Percentiles rank a stretch among this genome's conserved stretches.
These are phyloP conservation scores for silkworm (Bombyx mori) DNA, from an alignment of 1,140 invertebrate species.

Conservation along the genomic window ASM3026992v2 NC_085123.1:15834501-15835000, in stretches of 20 bases:
- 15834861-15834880: no score
- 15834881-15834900: constrained; percentile 83
- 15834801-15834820: no score
- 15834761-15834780: no score
- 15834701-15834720: no score
- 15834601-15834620: constrained; percentile 80
- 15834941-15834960: constrained; percentile 84
- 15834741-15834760: no score
- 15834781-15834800: no score
- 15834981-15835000: constrained; percentile 65
- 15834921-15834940: constrained; percentile 88
- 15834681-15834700: no score
- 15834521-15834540: constrained; percentile 82
- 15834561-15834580: constrained; percentile 84
- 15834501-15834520: constrained; percentile 86
- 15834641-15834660: no score
- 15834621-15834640: constrained; percentile 66
- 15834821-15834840: no score
- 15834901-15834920: constrained; percentile 84
- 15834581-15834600: constrained; percentile 85
- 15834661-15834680: no score
- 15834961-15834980: constrained; percentile 73
- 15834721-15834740: no score
- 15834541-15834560: constrained; percentile 86
- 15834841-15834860: no score